A percentile compares a stretch with the other conserved stretches of the same genome.
phyloP scores from a whole-genome alignment of 92 coral and sea anemone species.

The Palythoa heliodiscus region DNA sequence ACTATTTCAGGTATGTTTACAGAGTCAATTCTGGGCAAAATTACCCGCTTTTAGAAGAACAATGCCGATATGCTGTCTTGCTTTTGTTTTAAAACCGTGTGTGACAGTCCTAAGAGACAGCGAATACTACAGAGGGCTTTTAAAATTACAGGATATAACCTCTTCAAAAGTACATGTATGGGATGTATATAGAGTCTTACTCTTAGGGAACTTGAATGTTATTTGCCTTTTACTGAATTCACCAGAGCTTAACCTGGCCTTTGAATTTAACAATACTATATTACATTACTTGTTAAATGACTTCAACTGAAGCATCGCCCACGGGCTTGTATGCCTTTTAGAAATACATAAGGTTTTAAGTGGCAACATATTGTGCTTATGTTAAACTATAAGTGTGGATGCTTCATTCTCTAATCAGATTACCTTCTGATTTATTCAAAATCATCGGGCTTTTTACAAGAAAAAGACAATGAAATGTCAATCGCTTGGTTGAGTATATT shows the following conservation, averaged over 20 bases:
- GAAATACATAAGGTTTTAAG: conserved; percentile 15
- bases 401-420: neutral
- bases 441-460: conserved; percentile 25
- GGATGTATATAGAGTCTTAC: neutral
- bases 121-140: neutral
- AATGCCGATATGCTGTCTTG: neutral
- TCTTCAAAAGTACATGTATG: neutral
- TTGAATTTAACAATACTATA: conserved; percentile 6
- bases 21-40: conserved; percentile 18
- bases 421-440: conserved; percentile 40
- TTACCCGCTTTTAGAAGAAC: conserved; percentile 12
- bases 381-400: conserved; percentile 2
- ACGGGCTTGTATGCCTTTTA: conserved; percentile 17
- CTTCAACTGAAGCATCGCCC: conserved; percentile 17
- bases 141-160: neutral
- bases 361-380: neutral
- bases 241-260: conserved; percentile 6
- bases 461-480: conserved; percentile 24
- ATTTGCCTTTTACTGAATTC: neutral
- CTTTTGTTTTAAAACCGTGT: conserved; percentile 11
- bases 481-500: conserved; percentile 34
- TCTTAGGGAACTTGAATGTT: neutral
- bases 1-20: conserved; percentile 36
- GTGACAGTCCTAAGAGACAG: conserved; percentile 1
- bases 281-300: conserved; percentile 14